These are phyloP conservation scores for Butorides virescens DNA, from an alignment of 2,113 vertebrate genomes.

Conservation along the genomic window DNA sequence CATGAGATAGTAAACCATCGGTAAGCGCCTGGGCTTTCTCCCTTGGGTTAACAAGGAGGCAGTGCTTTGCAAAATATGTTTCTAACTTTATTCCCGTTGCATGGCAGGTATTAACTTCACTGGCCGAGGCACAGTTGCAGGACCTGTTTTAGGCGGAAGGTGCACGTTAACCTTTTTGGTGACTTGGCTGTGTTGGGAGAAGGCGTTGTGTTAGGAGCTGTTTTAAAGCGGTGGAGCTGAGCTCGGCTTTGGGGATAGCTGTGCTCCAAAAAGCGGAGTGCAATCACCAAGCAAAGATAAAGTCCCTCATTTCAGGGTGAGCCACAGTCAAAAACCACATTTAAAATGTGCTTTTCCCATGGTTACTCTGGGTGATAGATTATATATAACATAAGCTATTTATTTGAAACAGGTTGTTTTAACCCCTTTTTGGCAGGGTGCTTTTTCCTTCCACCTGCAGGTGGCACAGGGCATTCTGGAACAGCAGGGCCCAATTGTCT, in stretches of 20 bases:
- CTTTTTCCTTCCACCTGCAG: background rate
- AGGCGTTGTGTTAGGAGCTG: accelerated
- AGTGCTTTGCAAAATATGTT: background rate
- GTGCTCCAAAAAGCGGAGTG: background rate
- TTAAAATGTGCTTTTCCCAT: background rate
- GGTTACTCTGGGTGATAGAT: background rate
- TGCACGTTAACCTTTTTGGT: accelerated
- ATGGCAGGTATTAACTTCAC: background rate
- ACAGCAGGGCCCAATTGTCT: background rate
- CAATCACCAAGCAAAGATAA: background rate
- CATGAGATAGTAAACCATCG: background rate
- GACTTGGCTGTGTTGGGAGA: background rate
- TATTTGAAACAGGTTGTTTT: background rate
- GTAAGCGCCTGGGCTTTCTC: background rate
- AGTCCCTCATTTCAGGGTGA: background rate
- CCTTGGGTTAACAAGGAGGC: background rate
- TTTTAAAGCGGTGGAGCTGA: background rate
- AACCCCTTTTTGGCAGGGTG: background rate
- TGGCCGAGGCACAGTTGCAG: background rate
- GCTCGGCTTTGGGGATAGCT: background rate
- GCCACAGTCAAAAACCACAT: background rate
- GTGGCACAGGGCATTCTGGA: background rate
- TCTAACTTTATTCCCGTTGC: background rate
- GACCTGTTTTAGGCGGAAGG: background rate
- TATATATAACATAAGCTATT: background rate